Percentiles rank a stretch among this genome's conserved stretches.
Conservation (phyloP, 2,888 invertebrate genomes). For the Noctua janthina region DNA sequence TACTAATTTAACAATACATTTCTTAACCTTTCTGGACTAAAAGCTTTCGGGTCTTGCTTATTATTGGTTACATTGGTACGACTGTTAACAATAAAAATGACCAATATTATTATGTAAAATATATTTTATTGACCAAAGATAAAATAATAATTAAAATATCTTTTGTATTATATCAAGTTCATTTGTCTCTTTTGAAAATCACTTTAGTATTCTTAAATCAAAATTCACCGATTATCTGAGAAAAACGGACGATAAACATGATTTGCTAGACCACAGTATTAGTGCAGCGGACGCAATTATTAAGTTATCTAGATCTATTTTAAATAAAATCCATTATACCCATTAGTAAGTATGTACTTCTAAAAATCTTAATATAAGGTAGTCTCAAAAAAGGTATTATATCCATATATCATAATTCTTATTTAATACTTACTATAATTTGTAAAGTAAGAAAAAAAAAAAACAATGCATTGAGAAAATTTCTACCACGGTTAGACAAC, state of each 20-base stretch:
- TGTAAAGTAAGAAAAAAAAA: neutral
- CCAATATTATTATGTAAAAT: conserved; percentile 27
- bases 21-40: conserved; percentile 4
- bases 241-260: neutral
- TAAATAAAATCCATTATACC: conserved; percentile 15
- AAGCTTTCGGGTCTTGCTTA: neutral
- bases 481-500: neutral
- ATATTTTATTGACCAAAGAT: conserved; percentile 38
- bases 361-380: conserved; percentile 28
- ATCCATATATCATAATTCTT: conserved; percentile 4
- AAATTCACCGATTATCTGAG: neutral
- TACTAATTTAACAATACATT: neutral
- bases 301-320: conserved; percentile 12
- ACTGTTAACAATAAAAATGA: conserved; percentile 19
- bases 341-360: conserved; percentile 20
- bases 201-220: conserved; percentile 8
- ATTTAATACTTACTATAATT: neutral
- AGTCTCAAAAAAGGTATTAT: conserved; percentile 21
- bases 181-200: conserved; percentile 37
- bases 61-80: neutral
- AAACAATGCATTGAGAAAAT: neutral
- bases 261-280: conserved; percentile 12
- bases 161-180: neutral
- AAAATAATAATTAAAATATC: neutral
- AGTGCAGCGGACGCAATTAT: conserved; percentile 27